Conservation (phyloP, 2,113 vertebrate genomes). For the Grus americana region DNA sequence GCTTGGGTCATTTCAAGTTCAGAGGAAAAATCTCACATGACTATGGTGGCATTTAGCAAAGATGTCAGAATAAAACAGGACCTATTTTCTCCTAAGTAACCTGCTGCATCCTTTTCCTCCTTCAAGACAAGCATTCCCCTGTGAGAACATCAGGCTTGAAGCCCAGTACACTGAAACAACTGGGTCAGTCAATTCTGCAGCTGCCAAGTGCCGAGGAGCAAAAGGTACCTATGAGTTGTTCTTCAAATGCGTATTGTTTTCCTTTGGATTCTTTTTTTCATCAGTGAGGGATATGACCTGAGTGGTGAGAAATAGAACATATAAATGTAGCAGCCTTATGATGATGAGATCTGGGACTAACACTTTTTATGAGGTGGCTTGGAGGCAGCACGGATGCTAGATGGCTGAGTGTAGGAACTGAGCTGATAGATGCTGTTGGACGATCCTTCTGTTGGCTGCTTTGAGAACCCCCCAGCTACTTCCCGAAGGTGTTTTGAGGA, state of each 20-base stretch:
- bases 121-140: constrained; percentile 71
- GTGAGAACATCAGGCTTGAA: constrained; percentile 86
- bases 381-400: neutral
- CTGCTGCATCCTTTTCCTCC: neutral
- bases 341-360: neutral
- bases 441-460: neutral
- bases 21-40: neutral
- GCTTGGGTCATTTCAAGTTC: neutral
- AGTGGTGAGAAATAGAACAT: neutral
- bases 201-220: constrained; percentile 35
- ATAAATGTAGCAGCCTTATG: neutral
- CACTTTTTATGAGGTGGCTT: neutral
- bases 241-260: neutral
- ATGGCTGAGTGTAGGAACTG: neutral
- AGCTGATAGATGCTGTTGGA: neutral
- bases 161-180: constrained; percentile 86
- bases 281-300: neutral
- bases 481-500: neutral
- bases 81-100: neutral
- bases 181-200: constrained; percentile 79
- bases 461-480: neutral
- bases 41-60: neutral
- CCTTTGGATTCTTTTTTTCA: neutral
- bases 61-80: neutral
- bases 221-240: constrained; percentile 58